Percentiles rank a stretch among this genome's conserved stretches.
Conservation (phyloP, 1,140 invertebrate genomes). For the Polyergus mexicanus region DNA sequence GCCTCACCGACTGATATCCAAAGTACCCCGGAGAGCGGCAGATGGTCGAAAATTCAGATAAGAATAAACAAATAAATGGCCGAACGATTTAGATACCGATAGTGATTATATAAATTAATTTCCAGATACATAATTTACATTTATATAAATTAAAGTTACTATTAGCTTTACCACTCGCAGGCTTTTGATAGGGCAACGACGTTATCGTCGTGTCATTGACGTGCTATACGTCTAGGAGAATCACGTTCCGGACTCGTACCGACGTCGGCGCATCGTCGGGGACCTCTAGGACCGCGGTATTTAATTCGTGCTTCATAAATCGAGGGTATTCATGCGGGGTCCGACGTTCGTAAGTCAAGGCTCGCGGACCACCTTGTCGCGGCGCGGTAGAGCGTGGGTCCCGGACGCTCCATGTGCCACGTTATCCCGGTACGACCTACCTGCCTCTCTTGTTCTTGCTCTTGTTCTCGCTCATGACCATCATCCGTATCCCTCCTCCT, state of each 20-base stretch:
- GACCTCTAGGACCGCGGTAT: slow-evolving; percentile 47
- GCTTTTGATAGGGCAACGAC: background rate
- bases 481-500: slow-evolving; percentile 1
- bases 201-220: background rate
- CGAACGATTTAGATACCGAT: slow-evolving; percentile 58
- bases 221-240: background rate
- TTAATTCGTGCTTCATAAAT: slow-evolving; percentile 81
- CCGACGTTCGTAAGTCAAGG: slow-evolving; percentile 66
- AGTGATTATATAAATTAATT: slow-evolving; percentile 1
- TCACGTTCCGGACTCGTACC: background rate
- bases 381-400: slow-evolving; percentile 71
- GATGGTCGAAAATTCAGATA: slow-evolving; percentile 70
- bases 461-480: slow-evolving; percentile 75
- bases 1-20: slow-evolving; percentile 69
- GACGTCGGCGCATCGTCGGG: slow-evolving; percentile 25
- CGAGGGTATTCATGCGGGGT: slow-evolving; percentile 71
- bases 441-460: slow-evolving; percentile 75
- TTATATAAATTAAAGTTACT: slow-evolving; percentile 14
- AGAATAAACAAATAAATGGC: slow-evolving; percentile 69
- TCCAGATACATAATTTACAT: slow-evolving; percentile 11
- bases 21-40: slow-evolving; percentile 73
- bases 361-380: slow-evolving; percentile 73
- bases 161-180: background rate
- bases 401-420: slow-evolving; percentile 73
- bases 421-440: slow-evolving; percentile 70